Evolutionary conservation across 2,888 invertebrate genomes (phyloP).

Genomic region (Autographa pulchrina): DNA sequence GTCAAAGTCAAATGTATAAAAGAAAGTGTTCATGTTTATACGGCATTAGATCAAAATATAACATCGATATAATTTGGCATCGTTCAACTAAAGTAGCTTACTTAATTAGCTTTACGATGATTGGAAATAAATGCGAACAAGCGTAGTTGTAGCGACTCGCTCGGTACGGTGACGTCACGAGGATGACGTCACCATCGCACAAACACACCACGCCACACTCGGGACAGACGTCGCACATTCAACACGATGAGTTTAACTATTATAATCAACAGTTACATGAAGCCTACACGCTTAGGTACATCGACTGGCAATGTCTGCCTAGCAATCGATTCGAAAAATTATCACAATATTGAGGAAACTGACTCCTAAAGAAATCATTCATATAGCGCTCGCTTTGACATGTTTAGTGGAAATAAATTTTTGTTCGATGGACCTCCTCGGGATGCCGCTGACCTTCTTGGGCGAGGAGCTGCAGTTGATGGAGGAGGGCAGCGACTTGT

Average conservation of each 20-base stretch:
- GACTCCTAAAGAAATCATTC: conserved; percentile 60
- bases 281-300: conserved; percentile 40
- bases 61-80: conserved; percentile 85
- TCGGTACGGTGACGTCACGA: conserved; percentile 45
- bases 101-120: conserved; percentile 75
- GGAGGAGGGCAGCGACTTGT: conserved; percentile 87
- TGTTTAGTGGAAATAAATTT: conserved; percentile 84
- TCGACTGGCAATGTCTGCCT: conserved; percentile 50
- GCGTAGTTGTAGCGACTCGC: conserved; percentile 70
- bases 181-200: conserved; percentile 40
- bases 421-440: conserved; percentile 84
- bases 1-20: conserved; percentile 65
- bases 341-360: conserved; percentile 62
- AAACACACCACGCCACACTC: conserved; percentile 60
- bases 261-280: conserved; percentile 32
- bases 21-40: conserved; percentile 38
- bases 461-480: conserved; percentile 83
- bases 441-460: conserved; percentile 86
- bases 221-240: conserved; percentile 48
- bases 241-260: conserved; percentile 41
- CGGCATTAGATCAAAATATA: conserved; percentile 48
- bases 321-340: conserved; percentile 37
- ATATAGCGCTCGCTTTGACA: conserved; percentile 84
- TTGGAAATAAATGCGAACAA: conserved; percentile 82
- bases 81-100: conserved; percentile 83